phyloP scores from a whole-genome alignment of 1,140 invertebrate species.

The Drosophila auraria region DNA sequence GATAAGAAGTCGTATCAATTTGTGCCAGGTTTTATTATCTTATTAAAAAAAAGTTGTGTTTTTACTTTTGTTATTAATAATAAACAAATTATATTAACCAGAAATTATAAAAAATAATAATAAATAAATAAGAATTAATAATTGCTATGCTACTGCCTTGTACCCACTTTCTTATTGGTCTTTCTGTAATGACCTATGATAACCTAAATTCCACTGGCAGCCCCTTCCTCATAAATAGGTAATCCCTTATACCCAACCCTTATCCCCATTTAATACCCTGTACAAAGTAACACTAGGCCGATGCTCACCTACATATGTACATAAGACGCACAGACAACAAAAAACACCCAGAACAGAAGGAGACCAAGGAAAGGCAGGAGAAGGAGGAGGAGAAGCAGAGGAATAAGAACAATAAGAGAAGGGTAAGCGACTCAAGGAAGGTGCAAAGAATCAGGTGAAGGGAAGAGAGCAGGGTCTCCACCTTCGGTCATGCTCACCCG shows the following conservation, averaged over 20 bases:
- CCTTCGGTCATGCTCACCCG: conserved; percentile 16
- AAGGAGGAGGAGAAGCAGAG: conserved; percentile 6
- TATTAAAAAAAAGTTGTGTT: not conserved
- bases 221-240: not conserved
- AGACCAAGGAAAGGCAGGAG: conserved; percentile 14
- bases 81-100: too few species aligned
- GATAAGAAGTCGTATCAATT: not conserved
- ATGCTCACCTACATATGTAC: conserved; percentile 60
- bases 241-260: not conserved
- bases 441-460: conserved; percentile 52
- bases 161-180: not conserved
- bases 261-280: conserved; percentile 45
- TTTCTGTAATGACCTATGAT: not conserved
- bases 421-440: conserved; percentile 10
- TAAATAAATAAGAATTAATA: too few species aligned
- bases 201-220: conserved; percentile 15
- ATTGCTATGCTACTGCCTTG: too few species aligned
- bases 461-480: conserved; percentile 2
- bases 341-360: conserved; percentile 23
- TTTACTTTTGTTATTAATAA: too few species aligned
- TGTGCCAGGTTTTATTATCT: not conserved
- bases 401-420: conserved; percentile 1
- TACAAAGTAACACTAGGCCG: conserved; percentile 35
- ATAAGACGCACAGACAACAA: conserved; percentile 35
- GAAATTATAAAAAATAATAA: too few species aligned